Evolutionary conservation across 2,888 invertebrate genomes (phyloP).

Genomic region (Tetranychus piercei): DNA sequence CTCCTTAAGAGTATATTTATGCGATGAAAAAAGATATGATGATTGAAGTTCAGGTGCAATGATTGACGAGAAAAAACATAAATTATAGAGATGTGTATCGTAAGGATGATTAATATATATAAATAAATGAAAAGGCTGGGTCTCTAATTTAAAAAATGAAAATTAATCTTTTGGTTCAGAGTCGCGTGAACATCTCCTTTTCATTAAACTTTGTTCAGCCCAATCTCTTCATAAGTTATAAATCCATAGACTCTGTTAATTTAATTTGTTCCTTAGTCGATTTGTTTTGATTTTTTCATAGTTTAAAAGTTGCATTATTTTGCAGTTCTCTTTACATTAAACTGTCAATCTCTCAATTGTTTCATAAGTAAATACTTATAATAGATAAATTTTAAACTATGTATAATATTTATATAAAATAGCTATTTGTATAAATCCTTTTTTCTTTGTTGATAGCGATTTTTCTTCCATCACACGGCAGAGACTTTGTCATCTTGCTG

Average conservation of each 20-base stretch:
- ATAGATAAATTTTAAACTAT: not conserved
- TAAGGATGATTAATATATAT: too few relatives aligned
- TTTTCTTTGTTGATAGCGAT: not conserved
- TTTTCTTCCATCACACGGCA: slow-evolving; percentile 2
- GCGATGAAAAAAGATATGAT: not conserved
- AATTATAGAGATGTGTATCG: not conserved
- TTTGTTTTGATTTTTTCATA: not conserved
- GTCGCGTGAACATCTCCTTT: too few relatives aligned
- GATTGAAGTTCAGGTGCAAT: not conserved
- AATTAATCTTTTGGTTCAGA: too few relatives aligned
- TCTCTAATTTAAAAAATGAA: too few relatives aligned
- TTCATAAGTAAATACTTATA: not conserved
- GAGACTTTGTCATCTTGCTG: slow-evolving; percentile 12
- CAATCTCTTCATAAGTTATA: too few relatives aligned
- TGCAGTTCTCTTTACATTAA: not conserved
- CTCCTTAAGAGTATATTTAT: not conserved
- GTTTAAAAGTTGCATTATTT: not conserved
- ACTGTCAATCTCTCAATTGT: not conserved
- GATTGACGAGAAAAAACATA: not conserved
- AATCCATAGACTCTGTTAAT: too few relatives aligned
- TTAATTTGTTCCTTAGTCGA: not conserved
- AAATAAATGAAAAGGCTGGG: too few relatives aligned
- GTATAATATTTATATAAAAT: not conserved
- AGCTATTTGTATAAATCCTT: not conserved
- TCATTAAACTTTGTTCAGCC: too few relatives aligned